Evolutionary conservation across 2,113 vertebrate species (phyloP).

Genomic region (Cyphomyrus plagiostoma): DNA sequence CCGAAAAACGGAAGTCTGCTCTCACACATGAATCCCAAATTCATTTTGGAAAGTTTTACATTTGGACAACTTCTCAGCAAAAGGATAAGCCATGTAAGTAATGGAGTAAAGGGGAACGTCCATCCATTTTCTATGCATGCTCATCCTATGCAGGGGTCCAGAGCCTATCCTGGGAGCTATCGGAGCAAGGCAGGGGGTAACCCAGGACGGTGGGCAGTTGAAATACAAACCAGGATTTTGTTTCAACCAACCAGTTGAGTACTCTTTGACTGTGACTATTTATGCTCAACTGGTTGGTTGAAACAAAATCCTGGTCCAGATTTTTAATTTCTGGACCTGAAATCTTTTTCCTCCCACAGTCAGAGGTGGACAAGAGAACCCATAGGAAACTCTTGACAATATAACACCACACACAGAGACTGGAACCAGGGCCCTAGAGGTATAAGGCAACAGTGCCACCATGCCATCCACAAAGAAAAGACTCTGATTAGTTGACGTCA

Average conservation of each 20-base stretch:
- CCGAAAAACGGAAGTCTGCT: not conserved
- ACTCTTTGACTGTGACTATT: too few species aligned
- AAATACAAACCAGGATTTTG: too few species aligned
- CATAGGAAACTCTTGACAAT: not conserved
- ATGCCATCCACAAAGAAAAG: not conserved
- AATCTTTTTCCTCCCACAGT: too few species aligned
- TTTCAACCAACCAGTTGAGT: too few species aligned
- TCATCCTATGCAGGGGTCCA: not conserved
- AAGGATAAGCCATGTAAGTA: not conserved
- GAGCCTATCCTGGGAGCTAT: not conserved
- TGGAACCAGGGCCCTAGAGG: not conserved
- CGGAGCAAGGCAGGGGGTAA: not conserved
- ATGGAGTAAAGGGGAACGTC: constrained; percentile 19
- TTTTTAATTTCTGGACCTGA: too few species aligned
- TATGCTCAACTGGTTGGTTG: too few species aligned
- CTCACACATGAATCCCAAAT: constrained; percentile 17
- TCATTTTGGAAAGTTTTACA: constrained; percentile 6
- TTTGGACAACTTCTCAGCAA: constrained; percentile 13
- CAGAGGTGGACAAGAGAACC: not conserved
- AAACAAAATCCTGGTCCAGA: too few species aligned
- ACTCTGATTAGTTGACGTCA: not conserved
- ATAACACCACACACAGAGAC: not conserved
- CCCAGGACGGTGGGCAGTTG: not conserved
- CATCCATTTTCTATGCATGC: not conserved
- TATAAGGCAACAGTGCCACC: not conserved